Percentiles rank a stretch among this genome's conserved stretches.
Conservation (phyloP, 2,888 invertebrate genomes). For the Electrophaes corylata region DNA sequence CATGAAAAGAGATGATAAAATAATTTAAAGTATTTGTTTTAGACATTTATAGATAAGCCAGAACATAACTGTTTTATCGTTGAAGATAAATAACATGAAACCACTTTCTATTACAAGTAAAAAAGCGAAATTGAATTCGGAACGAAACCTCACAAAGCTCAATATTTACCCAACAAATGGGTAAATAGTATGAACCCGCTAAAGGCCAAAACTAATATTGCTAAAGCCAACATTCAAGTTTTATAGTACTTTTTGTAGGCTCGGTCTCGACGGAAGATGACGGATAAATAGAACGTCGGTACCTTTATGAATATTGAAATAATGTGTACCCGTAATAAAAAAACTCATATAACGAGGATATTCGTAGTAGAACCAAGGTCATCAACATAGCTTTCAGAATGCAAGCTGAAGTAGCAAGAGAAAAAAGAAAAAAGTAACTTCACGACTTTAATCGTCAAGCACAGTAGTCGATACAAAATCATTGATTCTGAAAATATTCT, state of each 20-base stretch:
- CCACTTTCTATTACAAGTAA: constrained; percentile 57
- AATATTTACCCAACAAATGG: constrained; percentile 72
- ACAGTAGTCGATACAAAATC: no score
- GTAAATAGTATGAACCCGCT: constrained; percentile 58
- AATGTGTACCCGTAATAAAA: constrained; percentile 2
- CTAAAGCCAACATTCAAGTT: constrained; percentile 50
- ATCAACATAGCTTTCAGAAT: neutral
- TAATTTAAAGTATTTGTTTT: neutral
- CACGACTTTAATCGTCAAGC: no score
- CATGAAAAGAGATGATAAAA: neutral
- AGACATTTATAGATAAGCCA: neutral
- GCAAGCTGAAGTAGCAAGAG: neutral
- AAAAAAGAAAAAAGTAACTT: no score
- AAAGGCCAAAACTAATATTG: constrained; percentile 59
- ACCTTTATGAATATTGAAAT: constrained; percentile 1
- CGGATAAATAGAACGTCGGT: constrained; percentile 17
- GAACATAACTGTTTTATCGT: neutral
- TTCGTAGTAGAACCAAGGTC: neutral
- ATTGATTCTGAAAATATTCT: no score
- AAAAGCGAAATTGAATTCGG: constrained; percentile 62
- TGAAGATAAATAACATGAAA: constrained; percentile 23
- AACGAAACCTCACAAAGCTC: constrained; percentile 50
- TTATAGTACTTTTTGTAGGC: constrained; percentile 39
- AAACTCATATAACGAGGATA: neutral
- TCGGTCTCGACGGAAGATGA: constrained; percentile 2